A percentile compares a stretch with the other conserved stretches of the same genome.
Evolutionary conservation across 2,797 vertebrate genomes (phyloP).

Genomic region (Poecilia wingei): DNA sequence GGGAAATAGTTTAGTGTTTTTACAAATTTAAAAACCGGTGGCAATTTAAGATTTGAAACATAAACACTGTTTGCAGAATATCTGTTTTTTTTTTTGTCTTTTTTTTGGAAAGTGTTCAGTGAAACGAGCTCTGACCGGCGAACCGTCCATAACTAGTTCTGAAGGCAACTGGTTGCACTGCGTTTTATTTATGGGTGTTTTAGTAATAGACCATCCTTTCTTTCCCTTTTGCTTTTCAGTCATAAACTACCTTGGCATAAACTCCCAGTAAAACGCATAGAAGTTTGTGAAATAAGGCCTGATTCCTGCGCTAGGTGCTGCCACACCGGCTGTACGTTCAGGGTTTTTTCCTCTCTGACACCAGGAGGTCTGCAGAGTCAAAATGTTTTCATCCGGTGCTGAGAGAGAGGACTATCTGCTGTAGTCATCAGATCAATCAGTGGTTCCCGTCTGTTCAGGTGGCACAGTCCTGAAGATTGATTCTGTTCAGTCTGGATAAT

Average conservation of each 20-base stretch:
- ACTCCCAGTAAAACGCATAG: background rate
- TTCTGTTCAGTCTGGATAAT: slow-evolving; percentile 16
- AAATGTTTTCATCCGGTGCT: background rate
- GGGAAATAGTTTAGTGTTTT: no score
- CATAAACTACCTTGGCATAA: background rate
- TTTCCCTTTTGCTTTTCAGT: background rate
- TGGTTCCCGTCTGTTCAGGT: slow-evolving; percentile 4
- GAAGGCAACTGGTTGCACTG: background rate
- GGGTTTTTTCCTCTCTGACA: background rate
- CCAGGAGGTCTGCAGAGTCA: background rate
- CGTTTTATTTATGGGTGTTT: background rate
- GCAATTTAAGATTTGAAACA: no score
- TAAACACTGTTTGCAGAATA: no score
- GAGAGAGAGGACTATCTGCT: background rate
- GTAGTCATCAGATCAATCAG: slow-evolving; percentile 9
- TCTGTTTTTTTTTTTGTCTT: no score
- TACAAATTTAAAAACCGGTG: no score
- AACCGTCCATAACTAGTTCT: background rate
- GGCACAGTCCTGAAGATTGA: slow-evolving; percentile 2
- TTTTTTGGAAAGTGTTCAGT: no score
- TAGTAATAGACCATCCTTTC: background rate
- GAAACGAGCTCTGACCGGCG: no score
- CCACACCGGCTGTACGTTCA: background rate
- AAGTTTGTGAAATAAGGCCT: background rate
- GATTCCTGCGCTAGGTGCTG: background rate